phyloP scores from a whole-genome alignment of 2,797 vertebrate species.

The Urosaurus nigricauda region DNA sequence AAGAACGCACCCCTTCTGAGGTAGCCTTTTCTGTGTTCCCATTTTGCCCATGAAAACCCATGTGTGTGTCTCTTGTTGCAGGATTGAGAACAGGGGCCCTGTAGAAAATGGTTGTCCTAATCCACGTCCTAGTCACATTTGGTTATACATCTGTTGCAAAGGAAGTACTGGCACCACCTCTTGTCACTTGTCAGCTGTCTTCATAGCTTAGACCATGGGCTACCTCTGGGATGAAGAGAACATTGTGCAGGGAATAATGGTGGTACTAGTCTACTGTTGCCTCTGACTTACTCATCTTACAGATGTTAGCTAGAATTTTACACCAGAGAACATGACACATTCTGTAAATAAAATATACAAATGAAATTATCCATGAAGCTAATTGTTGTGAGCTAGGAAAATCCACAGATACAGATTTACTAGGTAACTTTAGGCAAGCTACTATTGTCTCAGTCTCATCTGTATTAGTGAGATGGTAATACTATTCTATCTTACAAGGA shows the following conservation, averaged over 20 bases:
- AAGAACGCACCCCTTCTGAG: conserved; percentile 83
- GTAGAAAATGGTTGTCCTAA: background rate
- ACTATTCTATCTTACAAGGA: background rate
- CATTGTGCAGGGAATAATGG: background rate
- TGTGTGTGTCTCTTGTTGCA: background rate
- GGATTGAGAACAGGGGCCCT: background rate
- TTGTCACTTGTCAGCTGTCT: too few species aligned
- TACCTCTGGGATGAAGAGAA: background rate
- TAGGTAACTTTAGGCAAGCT: too few species aligned
- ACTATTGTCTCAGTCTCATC: background rate
- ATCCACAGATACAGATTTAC: too few species aligned
- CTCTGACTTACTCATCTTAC: background rate
- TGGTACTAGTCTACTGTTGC: background rate
- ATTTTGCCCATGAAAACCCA: too few species aligned
- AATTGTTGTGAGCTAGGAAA: background rate
- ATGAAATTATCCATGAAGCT: background rate
- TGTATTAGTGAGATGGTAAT: background rate
- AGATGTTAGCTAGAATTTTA: background rate
- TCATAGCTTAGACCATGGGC: too few species aligned
- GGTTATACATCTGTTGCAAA: background rate
- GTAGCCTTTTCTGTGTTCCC: conserved; percentile 68
- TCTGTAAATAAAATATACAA: background rate
- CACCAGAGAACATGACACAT: background rate
- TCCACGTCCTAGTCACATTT: background rate
- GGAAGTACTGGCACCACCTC: background rate